phyloP scores from a whole-genome alignment of 2,113 vertebrate species.

The Microcebus ravelobensis region DNA sequence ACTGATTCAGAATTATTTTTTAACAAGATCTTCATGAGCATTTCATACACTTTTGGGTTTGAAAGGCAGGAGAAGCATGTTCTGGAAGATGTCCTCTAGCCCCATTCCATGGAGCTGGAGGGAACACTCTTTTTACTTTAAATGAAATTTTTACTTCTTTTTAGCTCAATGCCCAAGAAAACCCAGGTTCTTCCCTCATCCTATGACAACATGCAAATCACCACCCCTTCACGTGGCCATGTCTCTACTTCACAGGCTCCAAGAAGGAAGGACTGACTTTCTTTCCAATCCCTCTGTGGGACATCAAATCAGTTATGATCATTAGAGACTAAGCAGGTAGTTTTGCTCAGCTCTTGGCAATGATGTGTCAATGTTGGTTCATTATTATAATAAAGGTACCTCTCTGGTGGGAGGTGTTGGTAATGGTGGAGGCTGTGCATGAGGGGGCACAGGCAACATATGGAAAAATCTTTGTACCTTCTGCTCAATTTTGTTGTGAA shows the following conservation, averaged over 20 bases:
- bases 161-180: not conserved
- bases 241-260: not conserved
- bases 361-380: too few relatives aligned
- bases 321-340: not conserved
- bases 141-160: not conserved
- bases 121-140: not conserved
- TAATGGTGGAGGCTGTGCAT: too few relatives aligned
- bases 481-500: not conserved
- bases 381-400: not conserved
- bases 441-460: too few relatives aligned
- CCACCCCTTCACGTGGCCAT: not conserved
- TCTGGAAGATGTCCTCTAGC: rapidly evolving
- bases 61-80: not conserved
- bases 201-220: not conserved
- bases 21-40: not conserved
- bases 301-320: not conserved
- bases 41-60: not conserved
- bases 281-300: not conserved
- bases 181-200: not conserved
- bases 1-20: too few relatives aligned
- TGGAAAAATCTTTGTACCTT: not conserved
- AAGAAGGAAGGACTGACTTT: not conserved
- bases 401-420: not conserved
- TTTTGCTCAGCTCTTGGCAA: not conserved
- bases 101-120: not conserved